phyloP scores from a whole-genome alignment of 2,113 vertebrate species.

The Asarcornis scutulata region DNA sequence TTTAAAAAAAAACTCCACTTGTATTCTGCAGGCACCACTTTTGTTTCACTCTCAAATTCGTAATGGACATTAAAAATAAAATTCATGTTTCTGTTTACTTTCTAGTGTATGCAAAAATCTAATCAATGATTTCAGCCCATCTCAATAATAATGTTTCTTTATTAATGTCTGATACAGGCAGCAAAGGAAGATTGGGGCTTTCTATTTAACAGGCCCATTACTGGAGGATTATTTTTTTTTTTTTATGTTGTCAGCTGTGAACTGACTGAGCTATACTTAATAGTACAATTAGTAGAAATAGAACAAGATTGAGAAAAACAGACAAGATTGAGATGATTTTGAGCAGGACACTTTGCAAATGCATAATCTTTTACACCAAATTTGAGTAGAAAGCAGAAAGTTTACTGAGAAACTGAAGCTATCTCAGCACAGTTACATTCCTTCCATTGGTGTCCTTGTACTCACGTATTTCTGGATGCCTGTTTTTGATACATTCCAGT shows the following conservation, averaged over 20 bases:
- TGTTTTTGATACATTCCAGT: not conserved
- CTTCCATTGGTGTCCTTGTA: not conserved
- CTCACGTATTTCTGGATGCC: not conserved
- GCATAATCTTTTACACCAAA: not conserved
- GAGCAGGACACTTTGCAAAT: conserved; percentile 1
- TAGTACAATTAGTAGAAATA: conserved; percentile 24
- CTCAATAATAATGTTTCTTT: conserved; percentile 21
- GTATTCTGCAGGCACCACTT: not conserved
- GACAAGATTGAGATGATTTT: not conserved
- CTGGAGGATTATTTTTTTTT: not conserved
- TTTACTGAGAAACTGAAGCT: not conserved
- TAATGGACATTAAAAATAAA: conserved; percentile 56
- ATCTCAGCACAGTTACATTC: not conserved
- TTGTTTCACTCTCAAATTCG: conserved; percentile 24
- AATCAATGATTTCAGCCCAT: conserved; percentile 43
- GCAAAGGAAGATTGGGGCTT: not conserved
- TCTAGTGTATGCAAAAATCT: not conserved
- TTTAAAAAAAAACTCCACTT: not conserved
- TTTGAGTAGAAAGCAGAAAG: not conserved
- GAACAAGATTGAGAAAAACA: not conserved
- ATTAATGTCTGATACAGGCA: not conserved
- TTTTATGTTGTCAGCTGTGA: conserved; percentile 4
- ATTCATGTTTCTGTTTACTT: conserved; percentile 54
- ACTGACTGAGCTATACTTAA: conserved; percentile 25
- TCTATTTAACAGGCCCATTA: not conserved